A percentile compares a stretch with the other conserved stretches of the same genome.
phyloP scores from a whole-genome alignment of 2,797 vertebrate genomes.

The Okamejei kenojei region DNA sequence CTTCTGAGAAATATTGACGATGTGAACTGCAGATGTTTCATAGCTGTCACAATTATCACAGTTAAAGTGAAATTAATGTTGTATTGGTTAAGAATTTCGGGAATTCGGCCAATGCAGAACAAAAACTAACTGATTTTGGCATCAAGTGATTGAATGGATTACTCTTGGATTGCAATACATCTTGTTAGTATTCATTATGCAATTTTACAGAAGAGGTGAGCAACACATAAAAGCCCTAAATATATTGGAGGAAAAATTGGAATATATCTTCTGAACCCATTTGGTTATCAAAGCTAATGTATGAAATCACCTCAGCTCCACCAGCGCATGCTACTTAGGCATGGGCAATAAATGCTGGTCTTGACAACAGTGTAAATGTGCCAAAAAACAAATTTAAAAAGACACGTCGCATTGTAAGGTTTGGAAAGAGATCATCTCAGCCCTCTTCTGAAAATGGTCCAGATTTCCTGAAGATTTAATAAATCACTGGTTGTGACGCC shows the following conservation, averaged over 20 bases:
- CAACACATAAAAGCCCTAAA: background rate
- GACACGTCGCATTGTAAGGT: no score
- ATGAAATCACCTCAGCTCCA: no score
- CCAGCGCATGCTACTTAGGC: no score
- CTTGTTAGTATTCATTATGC: background rate
- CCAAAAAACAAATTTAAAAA: no score
- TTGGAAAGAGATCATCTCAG: no score
- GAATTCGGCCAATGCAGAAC: background rate
- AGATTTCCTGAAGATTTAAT: background rate
- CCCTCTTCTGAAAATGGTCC: background rate
- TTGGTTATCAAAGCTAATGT: background rate
- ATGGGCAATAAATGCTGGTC: no score
- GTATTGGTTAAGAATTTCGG: background rate
- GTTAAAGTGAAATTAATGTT: background rate
- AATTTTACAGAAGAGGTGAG: background rate
- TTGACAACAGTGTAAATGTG: no score
- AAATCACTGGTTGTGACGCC: background rate
- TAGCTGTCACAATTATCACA: background rate
- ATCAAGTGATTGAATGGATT: background rate
- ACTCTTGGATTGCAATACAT: background rate
- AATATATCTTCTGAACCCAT: background rate
- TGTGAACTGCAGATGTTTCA: conserved; percentile 4
- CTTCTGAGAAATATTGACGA: background rate
- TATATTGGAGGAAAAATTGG: background rate
- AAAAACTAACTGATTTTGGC: background rate